A percentile compares a stretch with the other conserved stretches of the same genome.
Conservation (phyloP, 2,888 invertebrate genomes). For the Creontiades dilutus region DNA sequence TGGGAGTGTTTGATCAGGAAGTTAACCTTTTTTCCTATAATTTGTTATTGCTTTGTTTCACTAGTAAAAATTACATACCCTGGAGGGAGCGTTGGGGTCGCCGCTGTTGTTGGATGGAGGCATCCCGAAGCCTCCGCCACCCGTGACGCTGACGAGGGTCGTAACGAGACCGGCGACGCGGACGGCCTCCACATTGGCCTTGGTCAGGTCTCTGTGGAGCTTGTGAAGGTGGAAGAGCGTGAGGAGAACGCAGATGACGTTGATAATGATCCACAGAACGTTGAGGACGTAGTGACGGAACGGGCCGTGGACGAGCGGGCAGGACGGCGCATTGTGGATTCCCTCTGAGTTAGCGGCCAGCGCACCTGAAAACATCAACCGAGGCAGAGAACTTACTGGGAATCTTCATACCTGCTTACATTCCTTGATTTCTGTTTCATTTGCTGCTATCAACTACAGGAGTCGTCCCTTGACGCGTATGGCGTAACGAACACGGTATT, state of each 20-base stretch:
- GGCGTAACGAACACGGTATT: no score
- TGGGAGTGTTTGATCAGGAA: no score
- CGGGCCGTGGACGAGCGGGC: constrained; percentile 92
- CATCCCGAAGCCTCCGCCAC: constrained; percentile 80
- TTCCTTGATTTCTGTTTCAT: no score
- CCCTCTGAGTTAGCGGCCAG: constrained; percentile 89
- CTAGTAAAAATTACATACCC: constrained; percentile 74
- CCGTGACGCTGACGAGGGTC: constrained; percentile 90
- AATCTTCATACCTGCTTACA: no score
- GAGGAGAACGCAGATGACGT: constrained; percentile 90
- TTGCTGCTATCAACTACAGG: no score
- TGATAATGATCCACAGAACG: constrained; percentile 93
- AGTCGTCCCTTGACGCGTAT: no score
- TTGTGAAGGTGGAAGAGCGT: constrained; percentile 90
- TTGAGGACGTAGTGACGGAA: constrained; percentile 94
- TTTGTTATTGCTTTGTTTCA: no score
- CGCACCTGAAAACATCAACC: constrained; percentile 82
- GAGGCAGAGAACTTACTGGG: no score
- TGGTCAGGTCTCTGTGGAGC: constrained; percentile 89
- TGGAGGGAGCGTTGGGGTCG: constrained; percentile 68
- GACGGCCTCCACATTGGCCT: constrained; percentile 91
- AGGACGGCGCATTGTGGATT: constrained; percentile 88
- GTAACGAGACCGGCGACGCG: constrained; percentile 90
- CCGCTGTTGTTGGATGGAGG: constrained; percentile 59
- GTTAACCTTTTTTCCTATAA: no score